Evolutionary conservation across 2,888 invertebrate genomes (phyloP), one percentile per base, ranked within the genome.

Genomic region (Pseudolycoriella hygida): DNA sequence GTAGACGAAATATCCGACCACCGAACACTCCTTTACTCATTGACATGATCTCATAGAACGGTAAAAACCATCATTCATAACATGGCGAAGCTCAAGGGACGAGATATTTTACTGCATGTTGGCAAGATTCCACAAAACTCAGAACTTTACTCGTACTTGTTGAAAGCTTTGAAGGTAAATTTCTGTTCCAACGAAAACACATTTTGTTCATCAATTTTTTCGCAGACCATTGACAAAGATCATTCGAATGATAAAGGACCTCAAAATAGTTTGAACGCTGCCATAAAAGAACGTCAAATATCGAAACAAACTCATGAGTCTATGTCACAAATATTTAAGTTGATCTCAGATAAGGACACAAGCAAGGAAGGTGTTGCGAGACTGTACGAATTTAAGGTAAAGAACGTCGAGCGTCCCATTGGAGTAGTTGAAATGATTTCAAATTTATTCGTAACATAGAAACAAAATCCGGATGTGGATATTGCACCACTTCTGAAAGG

Each of bases 41-140:
- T 25, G 19, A 5, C 18, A 8, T 12, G 34, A 6, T 46, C 12
- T 39, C 25, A 73, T 56, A 72, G 85, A 57, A 96, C 96, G 12
- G 79, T 96, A 42, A 94, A 94, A 68, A 96, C 96, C 0, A 75
- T 96, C 52, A 73, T 96, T 45, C 92, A 94, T 63, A 82, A 88
- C 45, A 77, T 92, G 70, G 86, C 87, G 47, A 87, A 88, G 66
- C 77, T 84, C 53, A 86, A 88, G 61, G 92, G 92, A 3, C 76
- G 77, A 46, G 75, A 80, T 44, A 82, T 90, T 53, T 73, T 87
- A 53, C 76, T 76, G 55, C 82, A 90, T 60, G 70, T 86, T 44
- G 76, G 77, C 17, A 80, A 76, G 59, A 80, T 85, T 62, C 78
- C 80, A 1, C 77, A 81, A 52, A 76, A 79, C 48, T 80, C 92